These are phyloP conservation scores for Tragulus kanchil DNA, from an alignment of 2,113 vertebrate species.

Conservation along the genomic window DNA sequence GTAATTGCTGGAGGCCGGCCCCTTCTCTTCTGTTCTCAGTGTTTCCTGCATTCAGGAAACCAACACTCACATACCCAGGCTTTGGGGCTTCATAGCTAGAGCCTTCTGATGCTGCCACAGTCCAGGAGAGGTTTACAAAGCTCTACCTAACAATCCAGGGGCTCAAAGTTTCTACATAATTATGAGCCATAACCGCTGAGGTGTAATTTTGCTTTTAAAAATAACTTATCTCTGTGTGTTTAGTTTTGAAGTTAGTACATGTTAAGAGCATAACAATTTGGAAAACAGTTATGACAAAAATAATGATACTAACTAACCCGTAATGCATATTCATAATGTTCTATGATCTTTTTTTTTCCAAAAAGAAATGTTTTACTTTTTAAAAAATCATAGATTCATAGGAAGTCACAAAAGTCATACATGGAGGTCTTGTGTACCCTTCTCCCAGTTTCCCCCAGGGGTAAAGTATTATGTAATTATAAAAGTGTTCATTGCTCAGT, in stretches of 20 bases:
- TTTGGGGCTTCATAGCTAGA: neutral
- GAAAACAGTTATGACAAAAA: neutral
- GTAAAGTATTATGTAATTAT: neutral
- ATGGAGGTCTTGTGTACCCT: neutral
- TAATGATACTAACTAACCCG: neutral
- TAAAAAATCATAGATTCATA: neutral
- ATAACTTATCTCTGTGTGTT: neutral
- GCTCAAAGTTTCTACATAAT: neutral
- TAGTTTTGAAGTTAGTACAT: neutral
- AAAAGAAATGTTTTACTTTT: neutral
- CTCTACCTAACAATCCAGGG: neutral
- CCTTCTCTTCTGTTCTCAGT: neutral
- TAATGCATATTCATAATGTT: neutral
- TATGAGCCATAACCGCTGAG: neutral
- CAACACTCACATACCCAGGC: too few species aligned
- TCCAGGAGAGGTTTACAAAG: neutral
- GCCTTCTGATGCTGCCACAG: neutral
- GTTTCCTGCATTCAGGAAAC: neutral
- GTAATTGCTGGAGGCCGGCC: too few species aligned
- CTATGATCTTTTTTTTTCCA: neutral
- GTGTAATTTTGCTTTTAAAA: neutral
- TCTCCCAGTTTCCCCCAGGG: neutral
- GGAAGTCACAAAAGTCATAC: neutral
- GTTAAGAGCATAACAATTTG: neutral
- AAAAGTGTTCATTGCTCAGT: neutral